These are phyloP conservation scores for Adelphocoris suturalis DNA, from an alignment of 2,888 invertebrate species.

Conservation along the genomic window DNA sequence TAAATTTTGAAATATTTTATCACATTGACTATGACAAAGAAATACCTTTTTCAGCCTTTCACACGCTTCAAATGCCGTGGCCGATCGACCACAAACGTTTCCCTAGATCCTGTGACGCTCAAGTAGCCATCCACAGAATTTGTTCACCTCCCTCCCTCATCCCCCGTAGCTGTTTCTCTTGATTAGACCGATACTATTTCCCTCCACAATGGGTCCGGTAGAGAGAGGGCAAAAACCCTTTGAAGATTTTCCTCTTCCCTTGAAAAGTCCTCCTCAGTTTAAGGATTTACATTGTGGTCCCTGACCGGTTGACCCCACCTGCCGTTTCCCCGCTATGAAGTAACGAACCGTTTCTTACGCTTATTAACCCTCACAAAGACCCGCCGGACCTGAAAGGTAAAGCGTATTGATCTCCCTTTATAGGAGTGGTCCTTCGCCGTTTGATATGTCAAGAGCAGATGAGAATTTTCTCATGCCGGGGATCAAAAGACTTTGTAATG, in stretches of 20 bases:
- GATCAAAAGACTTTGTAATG: constrained; percentile 52
- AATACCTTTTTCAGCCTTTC: no score
- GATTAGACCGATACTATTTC: constrained; percentile 66
- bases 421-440: constrained; percentile 60
- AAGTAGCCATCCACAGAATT: background rate
- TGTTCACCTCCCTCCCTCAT: background rate
- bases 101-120: no score
- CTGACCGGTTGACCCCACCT: constrained; percentile 70
- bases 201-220: constrained; percentile 33
- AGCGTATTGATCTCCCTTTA: constrained; percentile 71
- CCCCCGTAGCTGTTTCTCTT: constrained; percentile 31
- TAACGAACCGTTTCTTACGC: constrained; percentile 73
- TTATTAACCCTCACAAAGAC: constrained; percentile 72
- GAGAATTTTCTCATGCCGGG: constrained; percentile 60
- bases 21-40: no score
- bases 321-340: constrained; percentile 64
- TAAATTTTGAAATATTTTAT: no score
- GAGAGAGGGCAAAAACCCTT: constrained; percentile 43
- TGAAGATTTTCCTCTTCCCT: constrained; percentile 66
- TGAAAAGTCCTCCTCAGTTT: constrained; percentile 70
- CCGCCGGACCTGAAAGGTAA: constrained; percentile 67
- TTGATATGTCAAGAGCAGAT: constrained; percentile 71
- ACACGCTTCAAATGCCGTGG: no score
- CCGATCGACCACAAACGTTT: no score
- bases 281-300: constrained; percentile 72